Percentiles rank a stretch among this genome's conserved stretches.
Evolutionary conservation across 2,888 invertebrate species (phyloP).

Genomic region (Drosophila subquinaria): DNA sequence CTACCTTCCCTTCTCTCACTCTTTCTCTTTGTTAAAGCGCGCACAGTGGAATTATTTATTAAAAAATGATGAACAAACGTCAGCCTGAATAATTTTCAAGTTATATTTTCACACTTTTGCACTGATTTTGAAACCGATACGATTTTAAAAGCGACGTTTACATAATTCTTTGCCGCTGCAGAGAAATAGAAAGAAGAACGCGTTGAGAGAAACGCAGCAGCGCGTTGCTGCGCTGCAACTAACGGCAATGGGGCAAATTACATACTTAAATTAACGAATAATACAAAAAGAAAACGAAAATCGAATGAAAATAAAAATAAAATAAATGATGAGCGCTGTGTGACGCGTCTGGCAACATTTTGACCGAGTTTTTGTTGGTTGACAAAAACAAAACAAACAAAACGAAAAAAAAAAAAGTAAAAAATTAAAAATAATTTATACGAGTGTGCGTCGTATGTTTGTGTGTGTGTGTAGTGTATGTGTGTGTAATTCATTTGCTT

Average conservation of each 20-base stretch:
- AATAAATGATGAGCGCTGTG: conserved; percentile 58
- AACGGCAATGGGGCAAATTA: conserved; percentile 62
- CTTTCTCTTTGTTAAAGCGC: neutral
- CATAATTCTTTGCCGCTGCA: conserved; percentile 41
- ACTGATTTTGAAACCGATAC: conserved; percentile 7
- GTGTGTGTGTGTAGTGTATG: conserved; percentile 9
- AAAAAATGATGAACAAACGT: neutral
- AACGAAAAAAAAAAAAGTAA: conserved; percentile 22
- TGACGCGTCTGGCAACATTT: conserved; percentile 67
- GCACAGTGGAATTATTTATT: neutral
- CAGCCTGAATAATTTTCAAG: neutral
- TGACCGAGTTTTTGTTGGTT: conserved; percentile 72
- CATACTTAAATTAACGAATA: conserved; percentile 63
- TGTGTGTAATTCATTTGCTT: conserved; percentile 55
- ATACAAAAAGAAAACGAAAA: conserved; percentile 34
- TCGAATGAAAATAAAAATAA: conserved; percentile 59
- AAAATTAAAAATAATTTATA: conserved; percentile 73
- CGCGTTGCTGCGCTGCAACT: conserved; percentile 74
- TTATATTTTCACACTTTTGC: conserved; percentile 51
- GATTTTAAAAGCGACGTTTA: conserved; percentile 37
- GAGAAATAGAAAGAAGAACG: conserved; percentile 31
- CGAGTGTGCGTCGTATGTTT: conserved; percentile 1
- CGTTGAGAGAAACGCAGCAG: conserved; percentile 61
- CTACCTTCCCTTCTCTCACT: neutral
- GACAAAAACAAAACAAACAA: conserved; percentile 42